Evolutionary conservation across 2,797 vertebrate species (phyloP).

Genomic region (Emydoidea blandingii): DNA sequence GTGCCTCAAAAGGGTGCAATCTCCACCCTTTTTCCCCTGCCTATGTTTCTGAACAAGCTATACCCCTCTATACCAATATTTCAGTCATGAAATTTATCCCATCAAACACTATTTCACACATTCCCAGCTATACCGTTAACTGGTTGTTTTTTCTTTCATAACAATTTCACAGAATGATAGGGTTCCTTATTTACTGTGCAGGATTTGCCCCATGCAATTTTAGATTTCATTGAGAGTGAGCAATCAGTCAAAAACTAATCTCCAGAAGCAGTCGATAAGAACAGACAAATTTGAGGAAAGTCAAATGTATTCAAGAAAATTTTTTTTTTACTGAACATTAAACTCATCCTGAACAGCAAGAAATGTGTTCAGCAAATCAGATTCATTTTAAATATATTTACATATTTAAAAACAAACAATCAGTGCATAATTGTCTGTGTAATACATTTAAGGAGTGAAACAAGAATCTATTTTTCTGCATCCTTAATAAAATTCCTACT

Average conservation of each 20-base stretch:
- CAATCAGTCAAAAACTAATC: background rate
- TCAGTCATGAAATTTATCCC: background rate
- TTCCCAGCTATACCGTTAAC: background rate
- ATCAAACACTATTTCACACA: background rate
- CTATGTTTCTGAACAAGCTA: background rate
- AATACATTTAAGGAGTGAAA: background rate
- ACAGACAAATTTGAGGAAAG: background rate
- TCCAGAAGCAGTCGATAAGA: background rate
- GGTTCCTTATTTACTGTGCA: background rate
- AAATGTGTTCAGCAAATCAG: background rate
- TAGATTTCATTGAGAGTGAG: background rate
- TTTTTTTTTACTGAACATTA: background rate
- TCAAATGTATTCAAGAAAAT: background rate
- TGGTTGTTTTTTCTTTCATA: background rate
- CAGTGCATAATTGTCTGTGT: background rate
- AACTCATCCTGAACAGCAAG: background rate
- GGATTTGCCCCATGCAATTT: background rate
- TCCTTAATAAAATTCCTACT: background rate
- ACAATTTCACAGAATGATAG: background rate
- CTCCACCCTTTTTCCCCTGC: background rate
- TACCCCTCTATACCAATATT: background rate
- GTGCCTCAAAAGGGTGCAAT: background rate
- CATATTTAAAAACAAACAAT: background rate
- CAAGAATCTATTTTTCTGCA: background rate
- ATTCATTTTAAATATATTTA: background rate